These are phyloP conservation scores for Nomada fucata DNA, from an alignment of 2,888 invertebrate genomes.

Conservation along the genomic window DNA sequence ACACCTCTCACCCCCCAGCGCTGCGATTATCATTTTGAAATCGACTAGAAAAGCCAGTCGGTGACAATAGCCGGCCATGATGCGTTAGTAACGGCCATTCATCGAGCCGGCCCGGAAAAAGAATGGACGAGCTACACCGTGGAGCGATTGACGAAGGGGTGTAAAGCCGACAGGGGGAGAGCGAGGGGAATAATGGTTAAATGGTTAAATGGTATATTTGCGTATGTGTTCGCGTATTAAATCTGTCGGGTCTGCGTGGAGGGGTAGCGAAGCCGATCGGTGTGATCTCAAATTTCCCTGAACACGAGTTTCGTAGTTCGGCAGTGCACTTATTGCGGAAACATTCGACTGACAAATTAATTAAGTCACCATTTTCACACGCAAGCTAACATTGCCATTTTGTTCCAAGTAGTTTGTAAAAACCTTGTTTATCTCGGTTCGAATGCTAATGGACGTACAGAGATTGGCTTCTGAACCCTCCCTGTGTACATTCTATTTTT, in stretches of 20 bases:
- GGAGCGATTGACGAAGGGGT: conserved; percentile 30
- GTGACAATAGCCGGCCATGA: conserved; percentile 78
- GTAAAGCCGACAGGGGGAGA: background rate
- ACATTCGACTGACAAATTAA: too few relatives aligned
- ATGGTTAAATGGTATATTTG: conserved; percentile 5
- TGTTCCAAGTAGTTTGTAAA: too few relatives aligned
- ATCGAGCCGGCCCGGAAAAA: conserved; percentile 57
- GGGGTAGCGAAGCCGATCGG: too few relatives aligned
- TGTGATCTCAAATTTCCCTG: too few relatives aligned
- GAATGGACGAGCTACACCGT: conserved; percentile 50
- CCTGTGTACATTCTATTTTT: too few relatives aligned
- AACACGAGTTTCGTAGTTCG: too few relatives aligned
- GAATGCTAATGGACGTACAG: too few relatives aligned
- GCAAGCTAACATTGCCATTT: too few relatives aligned
- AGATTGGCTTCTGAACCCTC: too few relatives aligned
- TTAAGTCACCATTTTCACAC: too few relatives aligned
- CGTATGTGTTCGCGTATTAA: background rate
- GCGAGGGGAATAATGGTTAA: background rate
- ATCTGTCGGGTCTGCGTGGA: background rate
- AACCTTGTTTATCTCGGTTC: too few relatives aligned
- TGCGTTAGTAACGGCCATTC: conserved; percentile 80
- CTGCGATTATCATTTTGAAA: conserved; percentile 79
- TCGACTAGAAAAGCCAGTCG: conserved; percentile 78
- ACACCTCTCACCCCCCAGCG: conserved; percentile 78
- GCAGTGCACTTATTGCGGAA: too few relatives aligned